Percentiles rank a stretch among this genome's conserved stretches.
phyloP scores from a whole-genome alignment of 2,888 invertebrate genomes.

The Opisthograptis luteolata region DNA sequence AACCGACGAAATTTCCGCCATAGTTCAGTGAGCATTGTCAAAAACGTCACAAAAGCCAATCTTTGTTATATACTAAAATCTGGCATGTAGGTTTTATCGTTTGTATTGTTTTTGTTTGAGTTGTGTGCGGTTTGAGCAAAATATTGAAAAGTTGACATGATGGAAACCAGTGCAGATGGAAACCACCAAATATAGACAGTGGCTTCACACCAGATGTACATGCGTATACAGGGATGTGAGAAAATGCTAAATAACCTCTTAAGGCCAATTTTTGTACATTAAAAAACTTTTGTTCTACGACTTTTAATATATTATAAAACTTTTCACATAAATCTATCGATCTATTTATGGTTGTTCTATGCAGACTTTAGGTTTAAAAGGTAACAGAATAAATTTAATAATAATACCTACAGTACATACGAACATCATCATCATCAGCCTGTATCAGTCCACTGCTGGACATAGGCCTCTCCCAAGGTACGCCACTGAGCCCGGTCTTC shows the following conservation, averaged over 20 bases:
- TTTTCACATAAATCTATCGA: no score
- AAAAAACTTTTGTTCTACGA: no score
- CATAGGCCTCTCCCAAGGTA: no score
- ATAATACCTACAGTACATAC: no score
- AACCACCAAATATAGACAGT: neutral
- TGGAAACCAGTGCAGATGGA: constrained; percentile 30
- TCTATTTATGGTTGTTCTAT: no score
- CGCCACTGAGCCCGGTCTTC: no score
- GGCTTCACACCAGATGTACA: neutral
- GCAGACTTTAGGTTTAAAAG: no score
- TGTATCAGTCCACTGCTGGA: no score
- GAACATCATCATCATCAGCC: no score
- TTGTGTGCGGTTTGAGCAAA: constrained; percentile 18
- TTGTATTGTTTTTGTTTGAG: constrained; percentile 19
- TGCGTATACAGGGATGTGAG: neutral
- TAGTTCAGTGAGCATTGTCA: constrained; percentile 45
- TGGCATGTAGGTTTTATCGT: constrained; percentile 19
- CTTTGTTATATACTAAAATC: constrained; percentile 33
- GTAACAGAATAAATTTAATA: no score
- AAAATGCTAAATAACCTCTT: neutral
- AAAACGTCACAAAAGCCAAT: constrained; percentile 44
- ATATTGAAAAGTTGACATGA: constrained; percentile 27
- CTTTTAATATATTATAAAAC: no score
- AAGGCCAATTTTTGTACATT: no score
- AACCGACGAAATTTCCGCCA: constrained; percentile 39